These are phyloP conservation scores for Deroptyus accipitrinus DNA, from an alignment of 2,113 vertebrate species.

Conservation along the genomic window DNA sequence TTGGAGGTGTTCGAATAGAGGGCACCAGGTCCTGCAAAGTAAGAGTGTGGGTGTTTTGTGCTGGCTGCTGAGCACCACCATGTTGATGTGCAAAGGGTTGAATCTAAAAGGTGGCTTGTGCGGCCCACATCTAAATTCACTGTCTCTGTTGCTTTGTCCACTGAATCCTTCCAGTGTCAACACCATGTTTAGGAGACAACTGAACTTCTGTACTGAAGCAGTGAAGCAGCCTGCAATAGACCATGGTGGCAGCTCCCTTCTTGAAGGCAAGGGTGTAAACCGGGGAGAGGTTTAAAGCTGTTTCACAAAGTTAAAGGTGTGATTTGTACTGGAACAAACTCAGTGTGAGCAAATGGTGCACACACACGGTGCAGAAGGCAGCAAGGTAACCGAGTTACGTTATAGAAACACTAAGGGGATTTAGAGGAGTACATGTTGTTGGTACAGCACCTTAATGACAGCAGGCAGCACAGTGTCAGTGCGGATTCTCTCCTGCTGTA, in stretches of 20 bases:
- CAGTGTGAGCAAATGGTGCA: not conserved
- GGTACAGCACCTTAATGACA: not conserved
- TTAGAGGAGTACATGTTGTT: accelerated
- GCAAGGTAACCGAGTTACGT: accelerated
- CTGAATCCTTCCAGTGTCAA: not conserved
- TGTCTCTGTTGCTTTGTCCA: not conserved
- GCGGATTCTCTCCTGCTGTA: not conserved
- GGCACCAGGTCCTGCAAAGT: not conserved
- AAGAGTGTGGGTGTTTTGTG: not conserved
- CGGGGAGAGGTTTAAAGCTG: not conserved
- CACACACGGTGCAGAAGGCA: not conserved
- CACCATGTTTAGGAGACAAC: not conserved
- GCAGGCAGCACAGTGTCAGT: not conserved
- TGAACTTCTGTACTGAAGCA: not conserved
- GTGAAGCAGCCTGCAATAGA: not conserved
- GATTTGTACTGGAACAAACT: not conserved
- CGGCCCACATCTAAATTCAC: not conserved
- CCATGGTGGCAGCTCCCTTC: not conserved
- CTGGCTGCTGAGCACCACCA: not conserved
- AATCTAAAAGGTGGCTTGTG: not conserved
- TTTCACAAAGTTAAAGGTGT: not conserved
- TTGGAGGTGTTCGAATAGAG: not conserved
- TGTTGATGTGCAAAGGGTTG: not conserved
- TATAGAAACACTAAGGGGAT: not conserved
- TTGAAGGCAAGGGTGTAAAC: not conserved